These are phyloP conservation scores for Halictus rubicundus DNA, from an alignment of 1,140 invertebrate species.

Conservation along the genomic window DNA sequence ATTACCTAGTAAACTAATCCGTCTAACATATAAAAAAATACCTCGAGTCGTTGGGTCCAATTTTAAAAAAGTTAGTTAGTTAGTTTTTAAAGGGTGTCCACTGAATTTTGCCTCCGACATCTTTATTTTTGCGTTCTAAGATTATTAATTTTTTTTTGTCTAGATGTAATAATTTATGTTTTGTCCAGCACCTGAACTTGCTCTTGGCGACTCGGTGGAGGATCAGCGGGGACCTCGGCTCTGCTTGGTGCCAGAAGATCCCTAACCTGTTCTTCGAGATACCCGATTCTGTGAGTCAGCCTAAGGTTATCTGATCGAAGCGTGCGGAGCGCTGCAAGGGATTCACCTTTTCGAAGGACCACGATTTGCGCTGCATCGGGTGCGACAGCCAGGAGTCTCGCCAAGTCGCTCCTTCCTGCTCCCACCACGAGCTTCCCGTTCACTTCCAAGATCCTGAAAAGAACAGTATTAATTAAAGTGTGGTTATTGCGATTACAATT, in stretches of 20 bases:
- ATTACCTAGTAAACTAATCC: no score
- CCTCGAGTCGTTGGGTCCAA: no score
- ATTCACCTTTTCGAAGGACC: slow-evolving; percentile 79
- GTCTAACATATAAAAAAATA: no score
- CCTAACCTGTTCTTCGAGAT: slow-evolving; percentile 92
- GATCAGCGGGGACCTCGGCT: slow-evolving; percentile 61
- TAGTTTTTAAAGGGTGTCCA: no score
- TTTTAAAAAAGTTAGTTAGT: no score
- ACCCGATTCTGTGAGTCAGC: slow-evolving; percentile 92
- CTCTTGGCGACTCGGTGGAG: slow-evolving; percentile 61
- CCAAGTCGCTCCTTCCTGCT: slow-evolving; percentile 86
- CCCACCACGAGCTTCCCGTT: slow-evolving; percentile 89
- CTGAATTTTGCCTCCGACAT: no score
- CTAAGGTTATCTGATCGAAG: slow-evolving; percentile 90
- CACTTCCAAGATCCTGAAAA: slow-evolving; percentile 88
- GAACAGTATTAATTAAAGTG: slow-evolving; percentile 30
- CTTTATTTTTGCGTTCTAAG: no score
- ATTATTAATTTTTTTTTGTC: no score
- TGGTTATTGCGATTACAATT: background rate
- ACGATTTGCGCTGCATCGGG: slow-evolving; percentile 81
- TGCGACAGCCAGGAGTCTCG: slow-evolving; percentile 83
- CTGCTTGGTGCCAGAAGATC: slow-evolving; percentile 82
- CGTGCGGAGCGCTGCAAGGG: slow-evolving; percentile 83
- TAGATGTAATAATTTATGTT: background rate
- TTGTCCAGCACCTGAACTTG: slow-evolving; percentile 68